Evolutionary conservation across 2,113 vertebrate species (phyloP), one percentile per base, ranked within the genome.

Genomic region (Montifringilla adamsi): DNA sequence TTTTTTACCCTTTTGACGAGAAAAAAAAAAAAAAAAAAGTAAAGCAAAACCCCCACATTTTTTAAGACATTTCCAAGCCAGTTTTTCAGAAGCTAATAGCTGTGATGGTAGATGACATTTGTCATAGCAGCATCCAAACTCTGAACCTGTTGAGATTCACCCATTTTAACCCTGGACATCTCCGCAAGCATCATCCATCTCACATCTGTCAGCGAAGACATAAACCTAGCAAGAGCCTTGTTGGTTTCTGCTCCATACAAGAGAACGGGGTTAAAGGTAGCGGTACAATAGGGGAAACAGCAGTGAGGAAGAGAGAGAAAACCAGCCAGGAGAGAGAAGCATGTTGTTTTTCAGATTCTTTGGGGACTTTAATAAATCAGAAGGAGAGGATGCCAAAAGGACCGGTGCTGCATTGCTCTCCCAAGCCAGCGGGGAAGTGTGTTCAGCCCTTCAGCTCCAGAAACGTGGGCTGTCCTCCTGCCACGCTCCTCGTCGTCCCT

Each of bases 191-290:
- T 95, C 93, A 90, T 93, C 67, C 89, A 91, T 95, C 87, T 95
- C 91, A 62, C 84, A 83, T 77, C 49, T 75, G 80, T 84, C 67
- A 94, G 75, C 0, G 13, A 88, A 89, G 79, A 93, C 66, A 74
- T 76, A 74, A 91, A 67, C 20, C 24, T 91, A 89, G 93, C 87
- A 90, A 94, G 4, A 94, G 68, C 83, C 91, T 89, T 91, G 67
- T 96, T 97, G 96, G 96, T 97, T 97, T 97, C 96, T 97, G 97
- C 95, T 96, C 97, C 96, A 97, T 97, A 96, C 94, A 94, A 95
- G 64, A 90, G 62, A 95, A 85, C 0, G 84, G 94, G 85, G 60
- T 89, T 89, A 66, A 90, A 90, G 59, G 63, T 74, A 92, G 70
- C 43, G 62, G 35, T 52, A 17, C 33, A 53, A 37, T 27, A 41